These are phyloP conservation scores for Pipistrellus pipistrellus DNA, from an alignment of 2,797 vertebrate species.

Conservation along the genomic window DNA sequence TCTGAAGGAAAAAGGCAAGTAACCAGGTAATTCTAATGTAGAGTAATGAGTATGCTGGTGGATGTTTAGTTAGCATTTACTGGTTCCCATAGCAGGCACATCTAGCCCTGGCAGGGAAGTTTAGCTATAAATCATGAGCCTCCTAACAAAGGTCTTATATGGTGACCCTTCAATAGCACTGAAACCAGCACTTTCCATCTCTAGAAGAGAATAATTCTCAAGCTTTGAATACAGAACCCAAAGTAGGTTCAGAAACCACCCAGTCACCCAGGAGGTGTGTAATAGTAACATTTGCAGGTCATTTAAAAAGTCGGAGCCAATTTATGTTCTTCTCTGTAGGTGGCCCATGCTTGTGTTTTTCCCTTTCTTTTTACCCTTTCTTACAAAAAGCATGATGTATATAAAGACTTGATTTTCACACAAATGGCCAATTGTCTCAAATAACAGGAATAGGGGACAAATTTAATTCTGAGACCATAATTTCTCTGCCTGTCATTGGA, in stretches of 20 bases:
- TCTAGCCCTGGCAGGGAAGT: neutral
- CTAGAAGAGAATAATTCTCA: slow-evolving; percentile 44
- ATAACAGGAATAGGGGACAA: slow-evolving; percentile 63
- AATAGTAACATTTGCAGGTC: neutral
- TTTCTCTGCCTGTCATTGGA: slow-evolving; percentile 65
- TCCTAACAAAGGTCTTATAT: neutral
- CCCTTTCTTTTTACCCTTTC: slow-evolving; percentile 33
- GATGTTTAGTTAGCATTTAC: neutral
- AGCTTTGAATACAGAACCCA: neutral
- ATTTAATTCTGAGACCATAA: slow-evolving; percentile 70
- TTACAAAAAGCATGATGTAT: slow-evolving; percentile 41
- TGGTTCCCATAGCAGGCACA: neutral
- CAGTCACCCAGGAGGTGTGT: neutral
- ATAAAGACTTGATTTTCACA: slow-evolving; percentile 78
- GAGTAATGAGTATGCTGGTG: neutral
- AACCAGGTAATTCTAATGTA: neutral
- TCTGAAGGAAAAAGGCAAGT: neutral
- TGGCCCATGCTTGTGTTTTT: neutral
- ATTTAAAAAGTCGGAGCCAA: neutral
- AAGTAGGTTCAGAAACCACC: slow-evolving; percentile 26
- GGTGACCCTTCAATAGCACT: neutral
- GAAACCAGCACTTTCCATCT: neutral
- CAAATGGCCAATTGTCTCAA: slow-evolving; percentile 73
- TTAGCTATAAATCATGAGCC: neutral
- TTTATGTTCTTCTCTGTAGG: neutral